Evolutionary conservation across 2,113 vertebrate genomes (phyloP).

Genomic region (Calidris pugnax): DNA sequence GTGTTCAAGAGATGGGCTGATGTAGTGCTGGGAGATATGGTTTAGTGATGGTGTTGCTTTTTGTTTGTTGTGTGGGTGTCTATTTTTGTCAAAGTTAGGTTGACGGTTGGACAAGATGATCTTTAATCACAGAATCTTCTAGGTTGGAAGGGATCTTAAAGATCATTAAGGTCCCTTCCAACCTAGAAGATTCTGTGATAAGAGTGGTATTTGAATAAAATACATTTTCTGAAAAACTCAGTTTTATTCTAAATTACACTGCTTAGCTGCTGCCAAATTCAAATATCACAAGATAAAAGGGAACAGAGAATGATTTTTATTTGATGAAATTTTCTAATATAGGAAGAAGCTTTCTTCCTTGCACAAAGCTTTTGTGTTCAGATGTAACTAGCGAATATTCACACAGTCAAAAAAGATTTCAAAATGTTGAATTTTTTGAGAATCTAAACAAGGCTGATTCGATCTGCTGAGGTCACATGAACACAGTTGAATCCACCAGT

Average conservation of each 20-base stretch:
- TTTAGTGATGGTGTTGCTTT: too few relatives aligned
- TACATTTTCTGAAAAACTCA: not conserved
- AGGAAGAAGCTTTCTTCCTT: not conserved
- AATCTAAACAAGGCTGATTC: not conserved
- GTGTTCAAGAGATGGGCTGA: too few relatives aligned
- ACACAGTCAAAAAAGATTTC: not conserved
- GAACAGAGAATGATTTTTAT: not conserved
- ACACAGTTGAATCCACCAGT: not conserved
- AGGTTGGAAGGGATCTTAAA: too few relatives aligned
- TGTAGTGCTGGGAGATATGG: too few relatives aligned
- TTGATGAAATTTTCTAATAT: not conserved
- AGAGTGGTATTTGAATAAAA: not conserved
- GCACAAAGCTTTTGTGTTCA: not conserved
- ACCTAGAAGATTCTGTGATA: not conserved
- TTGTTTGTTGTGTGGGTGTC: too few relatives aligned
- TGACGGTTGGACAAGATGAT: too few relatives aligned
- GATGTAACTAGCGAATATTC: not conserved
- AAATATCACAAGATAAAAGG: not conserved
- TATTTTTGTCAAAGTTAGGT: too few relatives aligned
- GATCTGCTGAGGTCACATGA: not conserved
- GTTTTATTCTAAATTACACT: not conserved
- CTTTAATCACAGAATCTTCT: too few relatives aligned
- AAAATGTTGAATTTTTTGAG: not conserved
- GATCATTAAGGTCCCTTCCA: too few relatives aligned
- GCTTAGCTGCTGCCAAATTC: not conserved